Evolutionary conservation across 1,140 invertebrate species (phyloP).

Genomic region (Homalodisca vitripennis): DNA sequence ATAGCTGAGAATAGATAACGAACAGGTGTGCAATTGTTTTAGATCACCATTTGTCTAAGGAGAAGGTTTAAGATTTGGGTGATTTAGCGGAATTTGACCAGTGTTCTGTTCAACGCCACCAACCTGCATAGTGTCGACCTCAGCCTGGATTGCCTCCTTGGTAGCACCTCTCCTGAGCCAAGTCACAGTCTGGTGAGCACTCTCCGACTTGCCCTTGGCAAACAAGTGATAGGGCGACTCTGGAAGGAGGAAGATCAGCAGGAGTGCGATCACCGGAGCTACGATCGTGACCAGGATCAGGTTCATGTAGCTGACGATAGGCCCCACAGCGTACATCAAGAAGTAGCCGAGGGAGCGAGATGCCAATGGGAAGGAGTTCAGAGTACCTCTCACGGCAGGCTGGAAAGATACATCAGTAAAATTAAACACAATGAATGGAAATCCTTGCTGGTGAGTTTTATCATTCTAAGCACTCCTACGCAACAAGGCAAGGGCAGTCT

Average conservation of each 20-base stretch:
- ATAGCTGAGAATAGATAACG: too few relatives aligned
- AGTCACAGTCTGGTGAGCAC: not conserved
- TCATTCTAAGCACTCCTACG: not conserved
- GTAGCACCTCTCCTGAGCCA: conserved; percentile 5
- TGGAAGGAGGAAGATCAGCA: conserved; percentile 1
- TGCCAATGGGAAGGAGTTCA: not conserved
- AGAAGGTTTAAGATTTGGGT: too few relatives aligned
- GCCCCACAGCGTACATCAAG: conserved; percentile 7
- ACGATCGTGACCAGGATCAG: not conserved
- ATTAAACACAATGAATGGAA: not conserved
- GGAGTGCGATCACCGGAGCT: conserved; percentile 6
- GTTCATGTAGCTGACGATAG: not conserved
- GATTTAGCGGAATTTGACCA: too few relatives aligned
- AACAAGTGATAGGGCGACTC: conserved; percentile 2
- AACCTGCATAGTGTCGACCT: not conserved
- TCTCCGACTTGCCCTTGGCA: conserved; percentile 1
- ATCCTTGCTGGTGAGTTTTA: not conserved
- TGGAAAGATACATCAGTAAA: not conserved
- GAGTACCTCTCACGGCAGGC: conserved; percentile 1
- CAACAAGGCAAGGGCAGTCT: too few relatives aligned
- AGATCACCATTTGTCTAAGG: too few relatives aligned
- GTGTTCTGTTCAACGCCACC: not conserved
- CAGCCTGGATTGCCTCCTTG: conserved; percentile 3
- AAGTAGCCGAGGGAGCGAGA: conserved; percentile 18
- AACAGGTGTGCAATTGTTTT: too few relatives aligned